Base-by-base conservation (phyloP, 2,888 invertebrate species). In the Eupithecia subumbrata region DNA sequence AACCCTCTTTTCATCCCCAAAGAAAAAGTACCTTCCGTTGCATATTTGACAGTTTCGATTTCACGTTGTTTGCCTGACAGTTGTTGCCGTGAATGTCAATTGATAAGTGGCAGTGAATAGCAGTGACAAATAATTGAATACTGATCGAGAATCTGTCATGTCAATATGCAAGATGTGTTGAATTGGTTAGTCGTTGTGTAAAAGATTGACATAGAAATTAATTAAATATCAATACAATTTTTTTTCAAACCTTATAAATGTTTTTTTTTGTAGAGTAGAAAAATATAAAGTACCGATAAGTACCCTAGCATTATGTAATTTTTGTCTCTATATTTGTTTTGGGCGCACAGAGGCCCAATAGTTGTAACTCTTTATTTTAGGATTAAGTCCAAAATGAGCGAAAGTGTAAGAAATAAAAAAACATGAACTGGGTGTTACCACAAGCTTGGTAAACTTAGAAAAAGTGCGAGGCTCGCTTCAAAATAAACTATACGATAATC, bases 401-500 rank as follows among this genome's bases (percentile, higher is more conserved):
- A 75, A 75, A 75, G 75, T 72, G 69, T 69, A 14, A 40, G 12
- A 18, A 60, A 22, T 56, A 22, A 72, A 34, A 68, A 73, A 76
- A 63, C 25, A 52, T 14, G 71, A n/a, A 18, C 67, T n/a, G 40
- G 67, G 40, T 67, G 22, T 67, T 37, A 67, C 69, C 48, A 56
- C 68, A 66, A 75, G 76, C 34, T 16, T 69, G 64, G 69, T 69
- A 73, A 72, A 18, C 48, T 11, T 30, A 48, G 70, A 84, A 86
- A 85, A 83, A 84, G 80, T 81, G 83, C 81, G 83, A 86, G 87
- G 85, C 78, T 81, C 78, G 81, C 85, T 85, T 88, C 84, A 89
- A 91, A 90, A 88, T 87, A 92, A 90, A 89, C 89, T 88, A 80
- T 84, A 84, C 86, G 85, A 86, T 89, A 89, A 90, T 90, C 86